Base-by-base conservation (phyloP, 2,113 vertebrate species). In the Camelus bactrianus region DNA sequence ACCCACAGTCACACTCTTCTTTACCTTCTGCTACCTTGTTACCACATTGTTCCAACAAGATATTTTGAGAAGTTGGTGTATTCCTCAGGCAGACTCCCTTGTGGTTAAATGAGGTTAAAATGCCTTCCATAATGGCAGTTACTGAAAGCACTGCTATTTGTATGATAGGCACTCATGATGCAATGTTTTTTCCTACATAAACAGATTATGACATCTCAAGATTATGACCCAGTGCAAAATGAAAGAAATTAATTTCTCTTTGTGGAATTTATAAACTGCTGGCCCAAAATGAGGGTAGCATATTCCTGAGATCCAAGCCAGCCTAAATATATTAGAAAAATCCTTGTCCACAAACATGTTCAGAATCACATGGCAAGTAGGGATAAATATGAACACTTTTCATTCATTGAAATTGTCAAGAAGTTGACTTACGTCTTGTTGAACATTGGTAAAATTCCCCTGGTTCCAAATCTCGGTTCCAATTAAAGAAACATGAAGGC, bases 391-490 rank as follows among this genome's bases (percentile, higher is more conserved):
- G 83, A 58, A 46, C 32, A 73, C 48, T 77, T 38, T 79, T 22
- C 20, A 64, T 9, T 82, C 6, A 22, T 58, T 64, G 65, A 83
- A 75, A 70, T 17, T 65, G 46, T 89, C 35, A 65, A 89, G 94
- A 50, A 94, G 46, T 65, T 38, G 54, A 26, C 2, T 0, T 2
- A 28, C 11, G 54, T 60, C 35, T 58, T 28, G 4, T 10, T 38
- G 20, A 38, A 98, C 11, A 2, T 65, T 73, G 17, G 97, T 93
- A 0, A 83, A 22, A 38, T 98, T 97, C 19, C 0, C 42, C 85
- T 98, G 62, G 8, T 97, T 98, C 97, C 98, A 98, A 72, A 98
- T 97, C 96, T 98, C 98, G 73, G 97, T 24, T 26, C 97, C 98
- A 4, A 76, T 76, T 48, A 98, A 60, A 46, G 89, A 97, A 2